phyloP scores from a whole-genome alignment of 2,888 invertebrate genomes.

The Erannis defoliaria region DNA sequence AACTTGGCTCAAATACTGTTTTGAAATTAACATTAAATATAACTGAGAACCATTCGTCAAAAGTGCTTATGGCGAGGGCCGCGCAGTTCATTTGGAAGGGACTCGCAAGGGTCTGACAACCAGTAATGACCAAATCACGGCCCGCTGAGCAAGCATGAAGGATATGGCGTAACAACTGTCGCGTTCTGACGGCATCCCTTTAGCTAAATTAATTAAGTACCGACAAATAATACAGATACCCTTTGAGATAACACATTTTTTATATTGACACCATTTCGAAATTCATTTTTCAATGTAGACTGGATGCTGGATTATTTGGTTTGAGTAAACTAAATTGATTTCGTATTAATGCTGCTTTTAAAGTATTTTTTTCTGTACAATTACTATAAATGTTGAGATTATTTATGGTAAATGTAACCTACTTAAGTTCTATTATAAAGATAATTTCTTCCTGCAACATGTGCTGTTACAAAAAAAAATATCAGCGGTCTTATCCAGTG shows the following conservation, averaged over 20 bases:
- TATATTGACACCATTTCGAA: slow-evolving; percentile 20
- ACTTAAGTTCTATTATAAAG: too few relatives aligned
- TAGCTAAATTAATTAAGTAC: slow-evolving; percentile 40
- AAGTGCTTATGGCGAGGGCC: not conserved
- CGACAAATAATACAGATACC: slow-evolving; percentile 34
- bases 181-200: slow-evolving; percentile 38
- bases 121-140: slow-evolving; percentile 43
- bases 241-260: slow-evolving; percentile 23
- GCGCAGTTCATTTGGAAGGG: slow-evolving; percentile 36
- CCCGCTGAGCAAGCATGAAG: slow-evolving; percentile 40
- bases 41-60: not conserved
- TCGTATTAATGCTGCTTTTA: not conserved
- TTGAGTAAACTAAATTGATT: not conserved
- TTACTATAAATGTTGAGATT: too few relatives aligned
- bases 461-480: too few relatives aligned
- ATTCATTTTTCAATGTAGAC: not conserved
- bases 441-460: too few relatives aligned
- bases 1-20: not conserved
- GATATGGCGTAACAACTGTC: slow-evolving; percentile 38
- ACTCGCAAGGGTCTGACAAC: slow-evolving; percentile 35
- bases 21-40: not conserved
- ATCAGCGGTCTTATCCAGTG: too few relatives aligned
- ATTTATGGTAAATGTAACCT: too few relatives aligned
- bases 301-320: not conserved
- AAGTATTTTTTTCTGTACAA: not conserved